These are phyloP conservation scores for Oryzias woworae DNA, from an alignment of 2,113 vertebrate genomes.

Conservation along the genomic window DNA sequence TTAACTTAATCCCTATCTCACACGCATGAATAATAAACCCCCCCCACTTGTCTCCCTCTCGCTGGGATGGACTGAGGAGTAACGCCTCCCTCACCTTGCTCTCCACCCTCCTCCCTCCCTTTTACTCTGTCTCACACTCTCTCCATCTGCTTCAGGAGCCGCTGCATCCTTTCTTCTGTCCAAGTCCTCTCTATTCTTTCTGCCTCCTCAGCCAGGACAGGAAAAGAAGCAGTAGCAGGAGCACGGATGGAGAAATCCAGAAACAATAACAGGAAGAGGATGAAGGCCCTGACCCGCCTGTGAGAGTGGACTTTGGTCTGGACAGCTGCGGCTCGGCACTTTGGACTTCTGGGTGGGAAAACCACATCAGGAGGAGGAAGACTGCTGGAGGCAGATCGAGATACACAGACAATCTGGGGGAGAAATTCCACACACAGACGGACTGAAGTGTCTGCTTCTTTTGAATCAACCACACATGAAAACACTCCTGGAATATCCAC, in stretches of 20 bases:
- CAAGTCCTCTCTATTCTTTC: conserved; percentile 5
- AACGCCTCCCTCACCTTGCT: conserved; percentile 62
- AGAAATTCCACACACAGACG: background rate
- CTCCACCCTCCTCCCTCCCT: conserved; percentile 43
- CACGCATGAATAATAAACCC: conserved; percentile 78
- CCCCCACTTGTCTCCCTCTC: conserved; percentile 29
- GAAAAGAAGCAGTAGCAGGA: conserved; percentile 57
- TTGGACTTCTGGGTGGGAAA: conserved; percentile 30
- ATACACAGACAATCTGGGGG: conserved; percentile 9
- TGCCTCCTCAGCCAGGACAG: conserved; percentile 65
- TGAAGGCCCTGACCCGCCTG: conserved; percentile 76
- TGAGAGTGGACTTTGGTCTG: conserved; percentile 10
- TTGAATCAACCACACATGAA: background rate
- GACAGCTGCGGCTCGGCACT: conserved; percentile 45
- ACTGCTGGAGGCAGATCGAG: background rate
- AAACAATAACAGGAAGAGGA: conserved; percentile 89
- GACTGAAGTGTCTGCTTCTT: conserved; percentile 3
- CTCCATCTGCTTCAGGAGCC: conserved; percentile 59
- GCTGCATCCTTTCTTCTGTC: conserved; percentile 26
- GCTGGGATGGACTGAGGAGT: conserved; percentile 38
- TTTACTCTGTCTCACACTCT: conserved; percentile 46
- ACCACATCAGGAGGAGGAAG: conserved; percentile 35
- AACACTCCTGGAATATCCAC: background rate
- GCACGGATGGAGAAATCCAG: conserved; percentile 23
- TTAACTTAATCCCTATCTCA: conserved; percentile 80